Base-by-base conservation (phyloP, 2,888 invertebrate species). In the Argyresthia goedartella region DNA sequence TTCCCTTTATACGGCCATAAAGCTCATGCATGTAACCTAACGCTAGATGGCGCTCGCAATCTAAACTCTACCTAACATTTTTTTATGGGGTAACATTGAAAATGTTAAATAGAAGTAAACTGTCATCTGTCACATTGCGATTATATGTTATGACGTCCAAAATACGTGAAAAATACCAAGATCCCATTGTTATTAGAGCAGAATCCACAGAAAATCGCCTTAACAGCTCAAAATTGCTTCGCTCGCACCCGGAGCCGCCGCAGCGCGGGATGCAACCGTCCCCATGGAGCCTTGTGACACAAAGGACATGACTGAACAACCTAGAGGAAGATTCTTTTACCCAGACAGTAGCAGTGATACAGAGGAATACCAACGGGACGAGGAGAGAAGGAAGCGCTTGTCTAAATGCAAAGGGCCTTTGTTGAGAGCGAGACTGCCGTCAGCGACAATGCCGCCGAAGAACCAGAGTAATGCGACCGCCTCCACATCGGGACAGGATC, bases 291-390 rank as follows among this genome's bases (percentile, higher is more conserved):
- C 42, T 1, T 42, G 50, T 42, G 42, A 50, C 34, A 42, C 16
- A 14, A 48, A 53, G 43, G 54, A 50, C 8, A 55, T 56, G 54
- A 42, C 51, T 9, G 53, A 52, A 9, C 49, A 14, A 3, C 16
- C 51, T 16, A 53, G 55, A 36, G 67, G 81, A 56, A 71, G 85
- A 63, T 87, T 84, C 61, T 81, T 84, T 65, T 85, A 81, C 55
- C 77, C 79, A 55, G 92, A 93, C 66, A 94, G 93, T 68, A 95
- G 95, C 72, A 95, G 95, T 67, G 95, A 95, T 71, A 94, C 94
- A 16, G 95, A 95, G 76, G 95, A 95, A 71, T 94, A 93, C 65
- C 88, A 90, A 63, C 90, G 91, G 66, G 84, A 84, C 59, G 90
- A 91, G 54, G 95, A 95, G 71, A 91, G 93, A 68, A 90, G 94